Conservation (phyloP, 2,113 vertebrate species). For the Ptychochromis oligacanthus region DNA sequence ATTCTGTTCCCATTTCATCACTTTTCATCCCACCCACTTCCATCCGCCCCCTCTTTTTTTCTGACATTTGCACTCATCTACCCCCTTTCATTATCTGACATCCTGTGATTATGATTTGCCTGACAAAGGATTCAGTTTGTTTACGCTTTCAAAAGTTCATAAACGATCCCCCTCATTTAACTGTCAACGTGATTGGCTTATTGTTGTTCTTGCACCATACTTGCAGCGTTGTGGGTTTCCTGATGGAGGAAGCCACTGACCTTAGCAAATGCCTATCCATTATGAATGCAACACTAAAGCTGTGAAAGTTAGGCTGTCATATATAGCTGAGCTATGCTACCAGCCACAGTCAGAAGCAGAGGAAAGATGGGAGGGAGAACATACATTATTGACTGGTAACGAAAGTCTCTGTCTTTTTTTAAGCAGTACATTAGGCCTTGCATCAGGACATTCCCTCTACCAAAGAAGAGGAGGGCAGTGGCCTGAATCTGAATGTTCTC, state of each 20-base stretch:
- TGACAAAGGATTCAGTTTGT: slow-evolving; percentile 54
- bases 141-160: slow-evolving; percentile 63
- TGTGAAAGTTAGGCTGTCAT: slow-evolving; percentile 48
- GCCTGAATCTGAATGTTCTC: slow-evolving; percentile 59
- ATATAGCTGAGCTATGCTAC: slow-evolving; percentile 56
- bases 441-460: slow-evolving; percentile 26
- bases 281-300: slow-evolving; percentile 56
- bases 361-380: neutral
- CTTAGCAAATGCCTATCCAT: slow-evolving; percentile 60
- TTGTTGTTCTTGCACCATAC: slow-evolving; percentile 35
- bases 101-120: slow-evolving; percentile 54
- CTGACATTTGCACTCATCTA: slow-evolving; percentile 56
- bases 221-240: slow-evolving; percentile 4
- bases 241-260: slow-evolving; percentile 51
- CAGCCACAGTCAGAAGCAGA: slow-evolving; percentile 21
- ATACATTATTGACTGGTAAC: slow-evolving; percentile 68
- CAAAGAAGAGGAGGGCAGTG: slow-evolving; percentile 39
- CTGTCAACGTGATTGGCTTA: slow-evolving; percentile 55
- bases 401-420: slow-evolving; percentile 52
- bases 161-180: slow-evolving; percentile 50
- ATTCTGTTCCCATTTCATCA: slow-evolving; percentile 11
- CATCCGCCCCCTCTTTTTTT: slow-evolving; percentile 8
- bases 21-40: slow-evolving; percentile 20
- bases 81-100: slow-evolving; percentile 52
- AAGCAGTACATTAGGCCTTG: slow-evolving; percentile 52